Conservation (phyloP, 2,888 invertebrate genomes). For the Myathropa florea region DNA sequence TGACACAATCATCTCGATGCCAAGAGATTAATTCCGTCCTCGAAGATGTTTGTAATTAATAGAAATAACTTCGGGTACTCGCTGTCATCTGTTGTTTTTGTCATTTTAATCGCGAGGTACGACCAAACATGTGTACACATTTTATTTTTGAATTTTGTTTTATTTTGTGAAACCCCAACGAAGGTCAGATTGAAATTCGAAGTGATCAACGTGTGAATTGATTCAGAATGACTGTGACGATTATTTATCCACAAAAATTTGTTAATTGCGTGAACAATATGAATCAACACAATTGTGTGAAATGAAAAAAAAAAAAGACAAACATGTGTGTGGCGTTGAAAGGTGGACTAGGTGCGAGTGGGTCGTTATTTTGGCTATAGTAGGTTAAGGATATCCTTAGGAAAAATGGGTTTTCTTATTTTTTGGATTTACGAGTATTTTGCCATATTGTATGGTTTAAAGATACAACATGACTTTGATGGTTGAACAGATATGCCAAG, state of each 20-base stretch:
- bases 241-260: slow-evolving; percentile 20
- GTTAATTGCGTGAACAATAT: slow-evolving; percentile 33
- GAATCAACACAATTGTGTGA: not conserved
- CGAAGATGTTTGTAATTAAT: slow-evolving; percentile 1
- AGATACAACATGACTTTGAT: too few species aligned
- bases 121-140: not conserved
- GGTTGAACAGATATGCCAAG: too few species aligned
- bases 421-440: too few species aligned
- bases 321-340: not conserved
- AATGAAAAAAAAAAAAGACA: not conserved
- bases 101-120: slow-evolving; percentile 43
- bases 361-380: not conserved
- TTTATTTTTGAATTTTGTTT: not conserved
- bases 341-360: not conserved
- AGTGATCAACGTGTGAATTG: slow-evolving; percentile 46
- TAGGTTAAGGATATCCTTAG: not conserved
- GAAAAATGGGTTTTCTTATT: not conserved
- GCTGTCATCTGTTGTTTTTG: slow-evolving; percentile 15
- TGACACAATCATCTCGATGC: not conserved
- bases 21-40: not conserved
- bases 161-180: not conserved
- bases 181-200: not conserved
- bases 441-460: too few species aligned
- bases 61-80: not conserved
- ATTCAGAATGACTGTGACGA: slow-evolving; percentile 22